Base-by-base conservation (phyloP, 2,797 vertebrate species). In the Aeoliscus strigatus region DNA sequence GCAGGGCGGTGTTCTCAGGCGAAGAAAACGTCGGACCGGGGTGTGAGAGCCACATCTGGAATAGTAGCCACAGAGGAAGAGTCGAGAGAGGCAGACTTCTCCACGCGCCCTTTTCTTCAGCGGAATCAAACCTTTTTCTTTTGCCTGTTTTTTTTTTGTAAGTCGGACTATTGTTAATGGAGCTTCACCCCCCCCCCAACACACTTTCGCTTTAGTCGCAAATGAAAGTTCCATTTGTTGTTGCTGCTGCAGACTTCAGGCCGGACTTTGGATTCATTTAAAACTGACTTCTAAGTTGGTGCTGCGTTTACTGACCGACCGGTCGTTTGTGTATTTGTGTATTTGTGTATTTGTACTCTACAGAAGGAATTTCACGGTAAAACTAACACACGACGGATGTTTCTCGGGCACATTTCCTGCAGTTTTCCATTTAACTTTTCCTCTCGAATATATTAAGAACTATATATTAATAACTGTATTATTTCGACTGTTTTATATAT, bases 1-100 rank as follows among this genome's bases (percentile, higher is more conserved):
- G 53, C 73, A 81, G 88, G 88, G 88, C 87, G 88, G 86, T 83
- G 86, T 86, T 86, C 75, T 81, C 79, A 78, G 80, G 73, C 80
- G 70, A 70, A 76, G 80, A 70, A 34, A 76, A 52, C 63, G 60
- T 58, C 60, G n/a, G 73, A 75, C 66, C 77, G 68, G 78, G 80
- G 79, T 75, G 81, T 77, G 75, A 73, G 70, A 70, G 62, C 71
- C 77, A 83, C 88, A 88, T 90, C 87, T 90, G 88, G 87, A 87
- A 83, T 85, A 85, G 83, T 80, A 78, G 66, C 77, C 62, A 9
- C 62, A 63, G 59, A 78, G 51, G 28, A 51, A 66, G 28, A 70
- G 79, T 70, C 74, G 61, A 61, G 60, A 70, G 70, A 60, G 73
- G 72, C 75, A 70, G 57, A 74, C 48, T 50, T 81, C 57, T 66